These are phyloP conservation scores for Drosophila picticornis DNA, from an alignment of 2,888 invertebrate species.

Conservation along the genomic window DNA sequence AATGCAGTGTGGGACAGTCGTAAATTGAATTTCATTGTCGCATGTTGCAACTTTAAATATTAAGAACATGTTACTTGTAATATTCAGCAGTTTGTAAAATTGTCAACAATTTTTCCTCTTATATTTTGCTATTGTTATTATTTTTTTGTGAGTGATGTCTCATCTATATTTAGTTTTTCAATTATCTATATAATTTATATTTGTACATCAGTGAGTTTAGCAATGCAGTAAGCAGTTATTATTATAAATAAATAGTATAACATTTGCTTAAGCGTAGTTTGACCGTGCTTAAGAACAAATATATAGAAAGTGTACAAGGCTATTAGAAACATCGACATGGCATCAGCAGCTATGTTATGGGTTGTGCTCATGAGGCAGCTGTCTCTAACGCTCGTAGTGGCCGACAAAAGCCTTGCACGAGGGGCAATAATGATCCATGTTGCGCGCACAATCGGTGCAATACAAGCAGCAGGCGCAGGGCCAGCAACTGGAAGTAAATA, in stretches of 20 bases:
- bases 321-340: not conserved
- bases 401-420: conserved; percentile 87
- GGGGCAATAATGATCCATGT: conserved; percentile 87
- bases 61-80: not conserved
- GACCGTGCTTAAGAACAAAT: not conserved
- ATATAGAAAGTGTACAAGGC: not conserved
- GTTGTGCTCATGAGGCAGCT: not conserved
- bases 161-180: not conserved
- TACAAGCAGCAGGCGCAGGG: conserved; percentile 87
- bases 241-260: not conserved
- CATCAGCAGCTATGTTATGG: not conserved
- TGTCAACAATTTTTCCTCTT: not conserved
- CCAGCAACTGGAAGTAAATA: conserved; percentile 82
- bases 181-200: not conserved
- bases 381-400: conserved; percentile 82
- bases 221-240: not conserved
- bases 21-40: not conserved
- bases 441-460: conserved; percentile 86
- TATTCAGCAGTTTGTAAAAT: not conserved
- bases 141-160: not conserved
- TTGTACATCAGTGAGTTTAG: not conserved
- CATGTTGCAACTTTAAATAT: not conserved
- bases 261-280: conserved; percentile 9
- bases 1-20: conserved; percentile 3
- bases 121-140: not conserved